Evolutionary conservation across 2,888 invertebrate genomes (phyloP), one percentile per base, ranked within the genome.

Genomic region (Antitype chi): DNA sequence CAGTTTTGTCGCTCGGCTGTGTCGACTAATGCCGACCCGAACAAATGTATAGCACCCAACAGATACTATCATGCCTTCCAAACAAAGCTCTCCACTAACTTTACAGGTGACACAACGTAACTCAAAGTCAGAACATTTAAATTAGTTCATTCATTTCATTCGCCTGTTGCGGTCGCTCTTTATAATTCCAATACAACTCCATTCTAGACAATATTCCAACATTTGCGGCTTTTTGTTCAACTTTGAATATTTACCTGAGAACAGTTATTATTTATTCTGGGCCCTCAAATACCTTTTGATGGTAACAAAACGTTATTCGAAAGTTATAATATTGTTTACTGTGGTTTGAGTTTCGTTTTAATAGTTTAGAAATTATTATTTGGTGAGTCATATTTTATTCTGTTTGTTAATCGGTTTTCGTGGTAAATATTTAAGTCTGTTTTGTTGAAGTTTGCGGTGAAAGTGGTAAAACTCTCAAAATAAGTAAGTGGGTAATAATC

Each of bases 251-350:
- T 82, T 80, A 80, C 76, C 78, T 82, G 64, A 62, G 68, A 68
- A 63, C 72, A 62, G 74, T 79, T 78, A 86, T 78, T 87, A 85
- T 81, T 85, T 80, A 76, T 79, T 68, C 55, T 25, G 47, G 20
- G 55, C 59, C 57, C 49, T 59, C 73, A 84, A 86, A 78, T 63
- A 80, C 74, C 79, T 78, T 88, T 84, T 88, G 81, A 84, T 85
- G 82, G 59, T 69, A 74, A 67, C 74, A 66, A 78, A 80, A 80
- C 66, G n/a, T 72, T 80, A 64, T 76, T 74, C 7, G 25, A 82
- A 87, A 82, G 80, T 87, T 85, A 62, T 59, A 80, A 84, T 82
- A 70, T 79, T 81, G 83, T 86, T 87, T 72, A 60, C 11, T 74
- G 84, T 57, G 85, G 82, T 85, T 74, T 70, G 38, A 57, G 13